Percentiles rank a stretch among this genome's conserved stretches.
These are phyloP conservation scores for Sitophilus oryzae DNA, from an alignment of 1,140 invertebrate genomes.

Conservation along the genomic window DNA sequence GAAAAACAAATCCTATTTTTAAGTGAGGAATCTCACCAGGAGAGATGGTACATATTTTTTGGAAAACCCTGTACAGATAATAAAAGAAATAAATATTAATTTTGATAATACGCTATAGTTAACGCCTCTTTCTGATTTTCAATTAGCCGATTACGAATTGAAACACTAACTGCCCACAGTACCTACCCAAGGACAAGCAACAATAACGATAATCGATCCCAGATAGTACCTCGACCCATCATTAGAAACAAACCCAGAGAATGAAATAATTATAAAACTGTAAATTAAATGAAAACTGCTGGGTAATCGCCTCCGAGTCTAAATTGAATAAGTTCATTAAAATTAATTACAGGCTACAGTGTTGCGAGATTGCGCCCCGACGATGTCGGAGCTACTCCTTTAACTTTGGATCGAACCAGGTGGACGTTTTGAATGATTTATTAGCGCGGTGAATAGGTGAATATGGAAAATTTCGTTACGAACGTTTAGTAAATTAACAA, in stretches of 20 bases:
- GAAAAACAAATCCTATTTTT: no score
- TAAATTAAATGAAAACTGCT: not conserved
- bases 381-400: not conserved
- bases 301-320: not conserved
- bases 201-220: not conserved
- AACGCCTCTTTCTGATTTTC: no score
- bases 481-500: no score
- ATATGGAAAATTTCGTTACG: no score
- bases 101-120: no score
- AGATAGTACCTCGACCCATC: not conserved
- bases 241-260: not conserved
- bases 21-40: no score
- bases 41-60: no score
- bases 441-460: not conserved
- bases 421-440: not conserved
- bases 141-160: not conserved
- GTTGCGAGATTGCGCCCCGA: not conserved
- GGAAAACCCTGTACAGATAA: no score
- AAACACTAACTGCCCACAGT: not conserved
- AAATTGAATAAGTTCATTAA: not conserved
- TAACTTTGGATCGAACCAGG: not conserved
- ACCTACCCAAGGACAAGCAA: not conserved
- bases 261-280: not conserved
- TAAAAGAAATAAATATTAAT: no score
- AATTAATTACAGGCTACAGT: not conserved